Evolutionary conservation across 2,113 vertebrate species (phyloP), one percentile per base, ranked within the genome.

Genomic region (Entomyzon cyanotis): DNA sequence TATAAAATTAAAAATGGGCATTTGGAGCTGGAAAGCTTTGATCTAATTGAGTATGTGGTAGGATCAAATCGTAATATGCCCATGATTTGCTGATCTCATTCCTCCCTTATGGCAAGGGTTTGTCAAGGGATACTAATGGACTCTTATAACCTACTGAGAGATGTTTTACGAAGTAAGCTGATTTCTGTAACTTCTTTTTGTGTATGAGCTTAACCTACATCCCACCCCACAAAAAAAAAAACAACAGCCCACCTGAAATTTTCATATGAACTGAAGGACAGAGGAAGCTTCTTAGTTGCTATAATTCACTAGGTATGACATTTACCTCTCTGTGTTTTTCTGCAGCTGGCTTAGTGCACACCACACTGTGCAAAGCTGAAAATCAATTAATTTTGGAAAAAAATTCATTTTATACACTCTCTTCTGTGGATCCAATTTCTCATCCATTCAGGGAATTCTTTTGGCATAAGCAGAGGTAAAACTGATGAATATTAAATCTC

Each of bases 1-100:
- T 91, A 60, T 59, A 89, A 97, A 95, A 97, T 90, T 96, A 94
- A 95, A 96, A 94, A 85, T 78, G 75, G 79, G 60, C 49, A 88
- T 87, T 97, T 95, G 75, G 70, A 96, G 39, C 44, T 82, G 59
- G 82, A 70, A 94, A 96, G 65, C 91, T 95, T 95, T 96, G 90
- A 91, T 87, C 42, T 94, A 94, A 97, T 65, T 94, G 95, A 87
- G 88, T 95, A 90, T 67, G 49, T 78, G 42, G 81, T 58, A 91
- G 75, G 69, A 94, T 87, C 90, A 91, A 94, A 96, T 90, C 74
- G 68, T 84, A 94, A 95, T 52, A 62, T 83, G 52, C 47, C 89
- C 71, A 37, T 53, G 71, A 93, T 86, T 89, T 87, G 46, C 94
- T 95, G 90, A 85, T 95, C 46, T 95, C 80, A 87, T 95, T 85